Percentiles rank a stretch among this genome's conserved stretches.
Evolutionary conservation across 2,888 invertebrate species (phyloP).

Genomic region (Busseola fusca): DNA sequence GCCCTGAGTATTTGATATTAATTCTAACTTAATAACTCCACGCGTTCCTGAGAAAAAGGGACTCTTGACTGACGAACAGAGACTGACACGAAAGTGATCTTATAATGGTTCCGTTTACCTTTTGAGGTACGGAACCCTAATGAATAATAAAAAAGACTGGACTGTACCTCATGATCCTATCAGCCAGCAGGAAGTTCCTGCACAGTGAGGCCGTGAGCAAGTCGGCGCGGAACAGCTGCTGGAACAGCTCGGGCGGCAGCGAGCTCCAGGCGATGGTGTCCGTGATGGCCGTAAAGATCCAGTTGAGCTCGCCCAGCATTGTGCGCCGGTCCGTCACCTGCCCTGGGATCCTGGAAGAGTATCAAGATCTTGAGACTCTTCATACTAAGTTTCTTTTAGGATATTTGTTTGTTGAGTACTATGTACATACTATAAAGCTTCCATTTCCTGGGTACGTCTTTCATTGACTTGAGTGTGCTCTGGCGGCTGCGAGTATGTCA

Average conservation of each 20-base stretch:
- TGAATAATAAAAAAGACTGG: background rate
- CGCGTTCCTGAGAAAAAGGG: no score
- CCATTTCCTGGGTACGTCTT: no score
- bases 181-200: conserved; percentile 98
- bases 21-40: no score
- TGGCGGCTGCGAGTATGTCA: no score
- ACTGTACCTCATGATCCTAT: conserved; percentile 94
- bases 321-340: conserved; percentile 97
- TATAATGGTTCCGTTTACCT: no score
- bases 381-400: background rate
- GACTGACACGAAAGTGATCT: no score
- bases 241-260: conserved; percentile 97
- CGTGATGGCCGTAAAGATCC: conserved; percentile 99
- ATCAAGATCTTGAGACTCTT: background rate
- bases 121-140: background rate
- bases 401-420: no score
- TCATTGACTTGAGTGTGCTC: no score
- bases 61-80: no score
- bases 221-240: conserved; percentile 98
- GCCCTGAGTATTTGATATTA: no score
- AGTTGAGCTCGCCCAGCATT: conserved; percentile 99
- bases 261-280: conserved; percentile 99
- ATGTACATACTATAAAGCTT: no score
- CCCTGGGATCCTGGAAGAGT: conserved; percentile 94
- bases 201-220: conserved; percentile 99